These are phyloP conservation scores for Scaptodrosophila lebanonensis DNA, from an alignment of 1,140 invertebrate species.

Conservation along the genomic window DNA sequence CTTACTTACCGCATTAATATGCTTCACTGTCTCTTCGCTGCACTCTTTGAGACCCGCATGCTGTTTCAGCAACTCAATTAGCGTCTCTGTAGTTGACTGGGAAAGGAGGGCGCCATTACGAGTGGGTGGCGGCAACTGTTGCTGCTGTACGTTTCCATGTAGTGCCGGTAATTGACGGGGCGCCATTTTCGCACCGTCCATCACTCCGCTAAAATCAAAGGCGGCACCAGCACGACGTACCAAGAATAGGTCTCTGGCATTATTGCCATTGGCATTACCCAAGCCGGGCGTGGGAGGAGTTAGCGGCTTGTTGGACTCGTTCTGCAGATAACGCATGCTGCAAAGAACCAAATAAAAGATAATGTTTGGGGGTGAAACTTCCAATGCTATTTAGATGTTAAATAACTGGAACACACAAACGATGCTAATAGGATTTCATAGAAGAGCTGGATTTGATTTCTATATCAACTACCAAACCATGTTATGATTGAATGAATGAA, in stretches of 20 bases:
- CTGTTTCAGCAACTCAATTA: slow-evolving; percentile 73
- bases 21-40: slow-evolving; percentile 67
- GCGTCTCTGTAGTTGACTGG: slow-evolving; percentile 69
- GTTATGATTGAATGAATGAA: neutral
- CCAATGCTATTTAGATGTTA: too few relatives aligned
- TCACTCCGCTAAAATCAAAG: neutral
- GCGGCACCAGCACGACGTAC: too few relatives aligned
- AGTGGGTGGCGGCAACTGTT: slow-evolving; percentile 20
- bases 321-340: slow-evolving; percentile 71
- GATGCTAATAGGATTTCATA: neutral
- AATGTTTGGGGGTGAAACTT: too few relatives aligned
- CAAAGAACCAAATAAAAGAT: neutral
- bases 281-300: slow-evolving; percentile 23
- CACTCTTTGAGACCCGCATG: slow-evolving; percentile 75
- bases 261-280: neutral
- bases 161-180: slow-evolving; percentile 54
- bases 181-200: neutral
- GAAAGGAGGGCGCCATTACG: slow-evolving; percentile 61
- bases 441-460: too few relatives aligned
- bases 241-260: neutral
- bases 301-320: slow-evolving; percentile 44
- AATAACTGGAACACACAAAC: too few relatives aligned
- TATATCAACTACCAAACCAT: too few relatives aligned
- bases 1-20: slow-evolving; percentile 67
- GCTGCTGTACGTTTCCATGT: slow-evolving; percentile 9